These are phyloP conservation scores for Ptychobarbus kaznakovi DNA, from an alignment of 2,797 vertebrate species.

Conservation along the genomic window DNA sequence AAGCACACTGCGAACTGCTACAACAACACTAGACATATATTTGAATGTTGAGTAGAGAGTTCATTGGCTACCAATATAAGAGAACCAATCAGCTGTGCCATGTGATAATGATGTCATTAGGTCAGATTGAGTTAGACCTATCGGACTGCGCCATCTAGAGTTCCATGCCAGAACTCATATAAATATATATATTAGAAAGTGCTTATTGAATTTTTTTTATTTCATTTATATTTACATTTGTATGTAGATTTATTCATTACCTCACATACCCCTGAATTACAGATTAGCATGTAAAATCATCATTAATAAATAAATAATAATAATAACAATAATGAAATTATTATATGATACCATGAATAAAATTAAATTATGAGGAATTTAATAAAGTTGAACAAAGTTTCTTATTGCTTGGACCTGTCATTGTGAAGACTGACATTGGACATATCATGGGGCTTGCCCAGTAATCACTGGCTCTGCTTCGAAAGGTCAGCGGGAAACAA, in stretches of 20 bases:
- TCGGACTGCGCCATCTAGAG: no score
- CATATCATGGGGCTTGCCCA: not conserved
- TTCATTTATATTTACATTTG: no score
- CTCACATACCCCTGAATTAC: not conserved
- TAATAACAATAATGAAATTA: not conserved
- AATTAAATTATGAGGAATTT: not conserved
- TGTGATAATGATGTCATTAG: no score
- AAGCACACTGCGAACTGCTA: no score
- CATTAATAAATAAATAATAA: not conserved
- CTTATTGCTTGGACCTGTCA: not conserved
- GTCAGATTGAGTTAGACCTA: no score
- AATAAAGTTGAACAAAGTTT: not conserved
- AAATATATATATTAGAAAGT: no score
- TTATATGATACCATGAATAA: not conserved
- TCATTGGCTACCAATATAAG: no score
- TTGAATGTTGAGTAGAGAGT: no score
- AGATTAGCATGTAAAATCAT: not conserved
- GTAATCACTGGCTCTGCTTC: not conserved
- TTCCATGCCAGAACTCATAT: no score
- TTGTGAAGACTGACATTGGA: not conserved
- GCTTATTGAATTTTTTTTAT: no score
- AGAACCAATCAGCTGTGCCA: no score
- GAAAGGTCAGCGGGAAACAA: slow-evolving; percentile 2
- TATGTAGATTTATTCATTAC: not conserved
- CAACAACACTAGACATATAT: no score